Evolutionary conservation across 2,113 vertebrate species (phyloP).

Genomic region (Ceyx melanurus): DNA sequence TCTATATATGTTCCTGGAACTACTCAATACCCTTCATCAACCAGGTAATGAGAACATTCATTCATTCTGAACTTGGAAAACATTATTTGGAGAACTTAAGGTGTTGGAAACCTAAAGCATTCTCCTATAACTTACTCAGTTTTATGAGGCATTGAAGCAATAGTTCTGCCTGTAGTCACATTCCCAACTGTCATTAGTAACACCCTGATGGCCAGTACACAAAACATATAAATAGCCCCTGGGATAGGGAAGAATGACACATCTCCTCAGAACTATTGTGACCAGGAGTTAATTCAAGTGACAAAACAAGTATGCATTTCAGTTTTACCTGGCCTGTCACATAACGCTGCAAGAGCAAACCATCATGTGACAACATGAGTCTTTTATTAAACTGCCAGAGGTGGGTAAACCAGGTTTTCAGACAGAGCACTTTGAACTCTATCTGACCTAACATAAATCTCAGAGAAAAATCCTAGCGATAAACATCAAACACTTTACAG

Average conservation of each 20-base stretch:
- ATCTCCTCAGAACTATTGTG: not conserved
- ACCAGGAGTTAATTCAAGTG: not conserved
- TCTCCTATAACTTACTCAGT: not conserved
- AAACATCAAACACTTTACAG: constrained; percentile 24
- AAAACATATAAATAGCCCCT: not conserved
- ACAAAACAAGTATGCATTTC: not conserved
- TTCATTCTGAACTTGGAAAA: not conserved
- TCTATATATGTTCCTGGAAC: not conserved
- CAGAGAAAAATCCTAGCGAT: not conserved
- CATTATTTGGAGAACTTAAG: not conserved
- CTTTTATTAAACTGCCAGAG: not conserved
- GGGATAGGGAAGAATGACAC: not conserved
- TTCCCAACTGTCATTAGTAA: not conserved
- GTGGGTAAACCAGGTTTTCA: not conserved
- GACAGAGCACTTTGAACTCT: not conserved
- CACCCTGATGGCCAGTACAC: not conserved
- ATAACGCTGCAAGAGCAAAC: not conserved
- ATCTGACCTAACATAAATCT: constrained; percentile 22
- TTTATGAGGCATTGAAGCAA: not conserved
- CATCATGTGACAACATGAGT: rapidly evolving
- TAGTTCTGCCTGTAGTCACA: not conserved
- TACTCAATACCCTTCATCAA: not conserved
- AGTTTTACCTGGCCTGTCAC: not conserved
- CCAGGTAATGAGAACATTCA: not conserved
- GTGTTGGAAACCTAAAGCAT: not conserved